These are phyloP conservation scores for Pachyramphus minor DNA, from an alignment of 2,113 vertebrate species.

Conservation along the genomic window DNA sequence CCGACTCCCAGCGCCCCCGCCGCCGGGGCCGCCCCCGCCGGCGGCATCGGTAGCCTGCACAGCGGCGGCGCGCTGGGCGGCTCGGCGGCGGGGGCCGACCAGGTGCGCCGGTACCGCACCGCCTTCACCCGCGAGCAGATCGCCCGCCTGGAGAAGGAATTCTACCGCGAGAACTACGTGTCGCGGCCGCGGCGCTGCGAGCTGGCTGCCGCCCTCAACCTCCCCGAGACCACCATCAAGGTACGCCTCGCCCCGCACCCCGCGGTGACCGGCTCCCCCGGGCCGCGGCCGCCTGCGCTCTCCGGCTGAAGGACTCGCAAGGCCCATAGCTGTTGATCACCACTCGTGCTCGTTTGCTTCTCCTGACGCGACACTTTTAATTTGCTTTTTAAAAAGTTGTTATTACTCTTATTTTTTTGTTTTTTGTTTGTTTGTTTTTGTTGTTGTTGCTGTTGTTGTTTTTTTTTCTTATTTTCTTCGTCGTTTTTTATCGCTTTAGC, in stretches of 20 bases:
- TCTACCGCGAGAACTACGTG: slow-evolving; percentile 97
- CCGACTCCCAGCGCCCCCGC: slow-evolving; percentile 79
- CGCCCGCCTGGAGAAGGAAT: slow-evolving; percentile 94
- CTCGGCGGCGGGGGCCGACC: slow-evolving; percentile 86
- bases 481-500: not conserved
- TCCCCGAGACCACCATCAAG: slow-evolving; percentile 98
- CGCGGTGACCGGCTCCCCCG: not conserved
- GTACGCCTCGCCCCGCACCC: slow-evolving; percentile 59
- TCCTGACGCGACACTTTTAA: not conserved
- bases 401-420: not conserved
- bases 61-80: slow-evolving; percentile 81
- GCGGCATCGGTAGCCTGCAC: slow-evolving; percentile 79
- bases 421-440: not conserved
- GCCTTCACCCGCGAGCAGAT: slow-evolving; percentile 98
- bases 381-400: not conserved
- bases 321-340: not conserved
- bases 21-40: slow-evolving; percentile 63
- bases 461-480: not conserved
- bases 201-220: slow-evolving; percentile 92
- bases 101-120: slow-evolving; percentile 96
- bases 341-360: not conserved
- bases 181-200: slow-evolving; percentile 96
- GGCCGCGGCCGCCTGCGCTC: not conserved
- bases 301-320: fast-evolving
- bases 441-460: too few species aligned